phyloP scores from a whole-genome alignment of 2,113 vertebrate species.

The Eudyptes chrysolophus region DNA sequence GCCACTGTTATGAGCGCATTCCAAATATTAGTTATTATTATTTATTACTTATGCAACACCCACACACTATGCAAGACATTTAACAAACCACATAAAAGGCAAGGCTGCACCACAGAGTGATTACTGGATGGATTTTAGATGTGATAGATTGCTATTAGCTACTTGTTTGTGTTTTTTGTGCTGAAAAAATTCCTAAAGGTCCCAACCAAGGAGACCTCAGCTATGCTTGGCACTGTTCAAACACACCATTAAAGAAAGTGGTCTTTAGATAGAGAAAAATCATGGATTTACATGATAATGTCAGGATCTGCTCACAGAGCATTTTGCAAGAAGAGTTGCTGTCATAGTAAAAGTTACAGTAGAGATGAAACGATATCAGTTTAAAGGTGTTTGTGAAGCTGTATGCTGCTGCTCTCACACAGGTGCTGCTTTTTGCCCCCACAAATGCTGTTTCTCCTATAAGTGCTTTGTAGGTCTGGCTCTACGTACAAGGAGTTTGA shows the following conservation, averaged over 20 bases:
- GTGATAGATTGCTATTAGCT: conserved; percentile 33
- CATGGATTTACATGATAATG: background rate
- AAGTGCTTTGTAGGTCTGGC: background rate
- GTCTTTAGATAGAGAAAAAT: background rate
- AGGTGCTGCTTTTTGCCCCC: background rate
- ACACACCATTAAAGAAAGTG: background rate
- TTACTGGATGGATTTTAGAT: conserved; percentile 11
- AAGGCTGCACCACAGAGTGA: background rate
- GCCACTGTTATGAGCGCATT: conserved; percentile 8
- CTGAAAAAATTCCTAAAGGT: background rate
- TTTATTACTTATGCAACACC: conserved; percentile 56
- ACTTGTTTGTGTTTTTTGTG: background rate
- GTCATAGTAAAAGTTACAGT: rapidly evolving
- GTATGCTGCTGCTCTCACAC: background rate
- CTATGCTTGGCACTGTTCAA: background rate
- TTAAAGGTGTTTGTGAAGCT: background rate
- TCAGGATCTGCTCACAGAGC: background rate
- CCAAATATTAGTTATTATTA: conserved; percentile 55
- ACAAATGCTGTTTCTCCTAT: background rate
- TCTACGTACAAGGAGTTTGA: background rate
- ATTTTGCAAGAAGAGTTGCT: background rate
- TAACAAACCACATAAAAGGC: conserved; percentile 55
- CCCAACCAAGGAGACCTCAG: background rate
- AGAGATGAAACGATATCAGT: background rate
- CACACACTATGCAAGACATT: background rate